Percentiles rank a stretch among this genome's conserved stretches.
These are phyloP conservation scores for Haemorhous mexicanus DNA, from an alignment of 2,113 vertebrate genomes.

Conservation along the genomic window DNA sequence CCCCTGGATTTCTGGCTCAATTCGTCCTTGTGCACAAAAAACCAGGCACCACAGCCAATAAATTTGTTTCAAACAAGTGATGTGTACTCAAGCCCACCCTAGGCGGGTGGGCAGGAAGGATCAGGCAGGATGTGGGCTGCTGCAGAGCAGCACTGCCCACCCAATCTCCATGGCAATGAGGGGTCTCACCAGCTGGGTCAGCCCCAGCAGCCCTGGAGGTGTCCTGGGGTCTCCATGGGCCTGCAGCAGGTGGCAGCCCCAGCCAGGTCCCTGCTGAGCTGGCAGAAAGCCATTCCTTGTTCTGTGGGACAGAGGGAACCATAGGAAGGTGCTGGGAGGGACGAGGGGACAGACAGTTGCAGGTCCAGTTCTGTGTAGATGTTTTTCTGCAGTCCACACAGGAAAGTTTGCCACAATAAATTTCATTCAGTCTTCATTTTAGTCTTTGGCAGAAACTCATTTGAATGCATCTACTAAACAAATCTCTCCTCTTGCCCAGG, in stretches of 20 bases:
- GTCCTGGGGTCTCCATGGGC: not conserved
- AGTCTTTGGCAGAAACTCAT: not conserved
- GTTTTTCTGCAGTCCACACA: not conserved
- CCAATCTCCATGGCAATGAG: not conserved
- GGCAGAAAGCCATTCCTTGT: not conserved
- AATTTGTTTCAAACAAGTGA: not conserved
- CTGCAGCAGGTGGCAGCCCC: not conserved
- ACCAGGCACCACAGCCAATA: not conserved
- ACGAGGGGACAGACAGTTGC: not conserved
- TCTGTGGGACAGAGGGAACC: not conserved
- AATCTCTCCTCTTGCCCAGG: not conserved
- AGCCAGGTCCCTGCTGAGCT: not conserved
- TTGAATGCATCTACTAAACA: not conserved
- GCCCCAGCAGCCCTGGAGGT: not conserved
- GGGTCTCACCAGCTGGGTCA: not conserved
- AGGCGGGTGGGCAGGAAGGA: fast-evolving
- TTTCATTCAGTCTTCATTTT: not conserved
- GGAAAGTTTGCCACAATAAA: not conserved
- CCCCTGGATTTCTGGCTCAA: not conserved
- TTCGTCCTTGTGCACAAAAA: not conserved
- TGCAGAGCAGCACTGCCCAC: not conserved
- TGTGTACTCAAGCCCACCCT: not conserved
- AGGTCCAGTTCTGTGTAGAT: not conserved
- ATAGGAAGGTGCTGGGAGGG: not conserved
- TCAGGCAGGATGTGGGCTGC: not conserved